Evolutionary conservation across 2,888 invertebrate species (phyloP).

Genomic region (Cheilosia grossa): DNA sequence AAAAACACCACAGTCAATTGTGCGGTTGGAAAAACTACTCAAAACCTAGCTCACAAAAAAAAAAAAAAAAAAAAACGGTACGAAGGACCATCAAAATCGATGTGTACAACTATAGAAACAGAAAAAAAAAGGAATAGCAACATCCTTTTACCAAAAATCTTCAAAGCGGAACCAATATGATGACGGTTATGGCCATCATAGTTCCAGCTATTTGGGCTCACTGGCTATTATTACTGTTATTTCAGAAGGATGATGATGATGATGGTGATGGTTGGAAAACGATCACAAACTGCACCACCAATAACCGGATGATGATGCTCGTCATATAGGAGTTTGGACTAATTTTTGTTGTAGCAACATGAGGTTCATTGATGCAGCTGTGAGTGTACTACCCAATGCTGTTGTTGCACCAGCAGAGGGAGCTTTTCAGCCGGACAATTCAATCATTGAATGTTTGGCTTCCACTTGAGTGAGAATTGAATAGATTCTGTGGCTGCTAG

Average conservation of each 20-base stretch:
- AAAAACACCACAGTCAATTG: conserved; percentile 28
- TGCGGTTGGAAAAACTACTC: conserved; percentile 13
- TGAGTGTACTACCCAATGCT: conserved; percentile 11
- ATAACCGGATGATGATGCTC: conserved; percentile 26
- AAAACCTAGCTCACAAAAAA: background rate
- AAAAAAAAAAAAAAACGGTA: no score
- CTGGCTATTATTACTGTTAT: conserved; percentile 60
- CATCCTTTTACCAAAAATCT: conserved; percentile 45
- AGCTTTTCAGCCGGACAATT: conserved; percentile 58
- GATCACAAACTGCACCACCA: conserved; percentile 18
- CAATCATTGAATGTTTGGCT: conserved; percentile 71
- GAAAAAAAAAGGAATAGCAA: conserved; percentile 7
- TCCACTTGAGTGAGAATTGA: conserved; percentile 65
- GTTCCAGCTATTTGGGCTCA: conserved; percentile 49
- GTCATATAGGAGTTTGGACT: conserved; percentile 15
- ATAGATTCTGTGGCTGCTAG: conserved; percentile 34
- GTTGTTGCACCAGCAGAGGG: conserved; percentile 23
- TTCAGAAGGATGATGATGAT: conserved; percentile 22
- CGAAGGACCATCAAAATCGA: conserved; percentile 18
- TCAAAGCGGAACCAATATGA: conserved; percentile 59
- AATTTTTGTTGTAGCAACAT: conserved; percentile 43
- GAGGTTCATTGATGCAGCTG: conserved; percentile 10
- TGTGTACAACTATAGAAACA: conserved; percentile 4
- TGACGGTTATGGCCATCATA: conserved; percentile 63
- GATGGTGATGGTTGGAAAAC: conserved; percentile 8